Conservation (phyloP, 2,888 invertebrate genomes). For the Agrotis ipsilon region DNA sequence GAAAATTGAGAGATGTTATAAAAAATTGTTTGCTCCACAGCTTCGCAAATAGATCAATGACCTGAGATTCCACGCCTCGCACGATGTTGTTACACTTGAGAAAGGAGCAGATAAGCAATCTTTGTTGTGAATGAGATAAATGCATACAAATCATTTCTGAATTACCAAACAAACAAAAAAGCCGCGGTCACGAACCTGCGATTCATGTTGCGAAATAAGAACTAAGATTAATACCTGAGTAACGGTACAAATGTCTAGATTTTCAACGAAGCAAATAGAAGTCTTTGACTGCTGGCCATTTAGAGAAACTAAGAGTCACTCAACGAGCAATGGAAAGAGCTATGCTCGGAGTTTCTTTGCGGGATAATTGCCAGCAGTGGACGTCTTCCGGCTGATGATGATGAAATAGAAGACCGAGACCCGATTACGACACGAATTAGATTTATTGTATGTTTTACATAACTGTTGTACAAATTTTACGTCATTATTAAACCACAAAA, state of each 20-base stretch:
- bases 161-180: conserved; percentile 43
- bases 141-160: conserved; percentile 40
- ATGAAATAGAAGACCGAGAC: conserved; percentile 37
- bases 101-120: conserved; percentile 61
- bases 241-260: conserved; percentile 43
- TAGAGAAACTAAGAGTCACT: no score
- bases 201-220: conserved; percentile 29
- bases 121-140: conserved; percentile 60
- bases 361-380: no score
- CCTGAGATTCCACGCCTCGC: conserved; percentile 52
- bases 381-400: no score
- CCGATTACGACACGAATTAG: conserved; percentile 27
- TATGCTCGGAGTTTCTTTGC: no score
- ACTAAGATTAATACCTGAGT: conserved; percentile 21
- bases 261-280: conserved; percentile 30
- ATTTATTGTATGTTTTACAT: conserved; percentile 27
- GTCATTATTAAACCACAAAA: conserved; percentile 34
- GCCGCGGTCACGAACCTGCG: conserved; percentile 38
- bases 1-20: conserved; percentile 53
- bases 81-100: conserved; percentile 50
- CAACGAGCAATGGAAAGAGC: no score
- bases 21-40: conserved; percentile 57
- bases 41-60: conserved; percentile 71
- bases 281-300: no score
- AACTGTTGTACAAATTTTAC: conserved; percentile 27